phyloP scores from a whole-genome alignment of 2,888 invertebrate genomes.

The Steinernema hermaphroditum region DNA sequence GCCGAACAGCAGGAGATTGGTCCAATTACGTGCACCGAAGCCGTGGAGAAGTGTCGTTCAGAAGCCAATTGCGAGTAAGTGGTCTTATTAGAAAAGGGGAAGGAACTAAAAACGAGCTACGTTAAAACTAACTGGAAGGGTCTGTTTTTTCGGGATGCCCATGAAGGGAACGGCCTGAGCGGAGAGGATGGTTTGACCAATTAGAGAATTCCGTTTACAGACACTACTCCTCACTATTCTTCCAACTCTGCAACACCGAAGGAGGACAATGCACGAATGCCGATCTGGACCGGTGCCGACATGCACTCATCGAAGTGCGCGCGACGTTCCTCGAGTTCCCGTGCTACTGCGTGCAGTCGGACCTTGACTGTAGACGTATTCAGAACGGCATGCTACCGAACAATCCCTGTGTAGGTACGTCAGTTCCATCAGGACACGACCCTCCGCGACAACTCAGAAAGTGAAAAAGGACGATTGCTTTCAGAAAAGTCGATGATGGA shows the following conservation, averaged over 20 bases:
- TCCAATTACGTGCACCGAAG: slow-evolving; percentile 48
- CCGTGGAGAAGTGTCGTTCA: slow-evolving; percentile 47
- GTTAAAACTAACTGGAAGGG: too few species aligned
- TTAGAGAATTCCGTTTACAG: not conserved
- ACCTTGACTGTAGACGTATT: slow-evolving; percentile 48
- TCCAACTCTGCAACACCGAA: slow-evolving; percentile 8
- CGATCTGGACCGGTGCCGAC: slow-evolving; percentile 42
- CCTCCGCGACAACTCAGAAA: not conserved
- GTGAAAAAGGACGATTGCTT: slow-evolving; percentile 19
- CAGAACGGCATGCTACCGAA: slow-evolving; percentile 58
- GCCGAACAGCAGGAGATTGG: slow-evolving; percentile 35
- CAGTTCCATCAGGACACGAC: too few species aligned
- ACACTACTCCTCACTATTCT: slow-evolving; percentile 22
- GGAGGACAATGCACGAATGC: slow-evolving; percentile 37
- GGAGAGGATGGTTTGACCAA: too few species aligned
- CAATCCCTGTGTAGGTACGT: slow-evolving; percentile 59
- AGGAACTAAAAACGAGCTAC: not conserved
- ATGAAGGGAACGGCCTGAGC: too few species aligned
- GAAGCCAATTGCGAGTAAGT: slow-evolving; percentile 52
- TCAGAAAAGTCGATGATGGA: slow-evolving; percentile 50
- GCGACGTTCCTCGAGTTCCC: slow-evolving; percentile 60
- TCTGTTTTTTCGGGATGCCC: too few species aligned
- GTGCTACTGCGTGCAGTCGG: slow-evolving; percentile 56
- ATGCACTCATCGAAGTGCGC: slow-evolving; percentile 45
- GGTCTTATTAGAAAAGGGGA: slow-evolving; percentile 17